phyloP scores from a whole-genome alignment of 1,140 invertebrate genomes.

The Pseudomyrmex flavicornis region DNA sequence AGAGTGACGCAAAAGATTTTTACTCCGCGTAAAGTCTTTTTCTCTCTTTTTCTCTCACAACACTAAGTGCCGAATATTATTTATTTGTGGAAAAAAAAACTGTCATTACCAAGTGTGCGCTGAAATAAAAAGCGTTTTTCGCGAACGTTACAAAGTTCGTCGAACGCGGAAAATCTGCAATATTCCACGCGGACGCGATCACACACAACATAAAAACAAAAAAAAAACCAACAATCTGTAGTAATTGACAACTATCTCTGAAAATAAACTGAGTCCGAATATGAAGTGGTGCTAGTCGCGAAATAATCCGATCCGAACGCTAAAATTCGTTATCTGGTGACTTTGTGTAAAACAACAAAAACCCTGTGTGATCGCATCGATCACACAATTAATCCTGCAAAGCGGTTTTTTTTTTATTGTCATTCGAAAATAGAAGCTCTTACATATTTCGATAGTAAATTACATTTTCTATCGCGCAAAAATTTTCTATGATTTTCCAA shows the following conservation, averaged over 20 bases:
- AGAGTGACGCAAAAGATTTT: too few species aligned
- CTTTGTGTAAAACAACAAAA: background rate
- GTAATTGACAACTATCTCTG: background rate
- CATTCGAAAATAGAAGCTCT: too few species aligned
- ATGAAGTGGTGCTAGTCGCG: background rate
- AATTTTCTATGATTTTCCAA: background rate
- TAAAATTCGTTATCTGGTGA: background rate
- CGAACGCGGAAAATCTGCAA: background rate
- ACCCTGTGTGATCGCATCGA: background rate
- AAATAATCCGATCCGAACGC: slow-evolving; percentile 21
- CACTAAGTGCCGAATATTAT: too few species aligned
- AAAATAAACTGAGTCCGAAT: slow-evolving; percentile 7
- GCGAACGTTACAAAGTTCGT: background rate
- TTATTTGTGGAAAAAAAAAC: too few species aligned
- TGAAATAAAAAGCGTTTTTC: background rate
- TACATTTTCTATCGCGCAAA: background rate
- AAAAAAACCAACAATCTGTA: background rate
- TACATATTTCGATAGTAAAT: too few species aligned
- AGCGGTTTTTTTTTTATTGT: background rate
- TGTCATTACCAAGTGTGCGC: too few species aligned
- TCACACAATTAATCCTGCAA: background rate
- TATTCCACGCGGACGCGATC: background rate
- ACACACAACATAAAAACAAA: too few species aligned
- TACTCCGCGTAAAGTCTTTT: too few species aligned
- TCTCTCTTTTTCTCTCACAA: too few species aligned